These are phyloP conservation scores for Monopterus albus DNA, from an alignment of 2,113 vertebrate genomes.

Conservation along the genomic window DNA sequence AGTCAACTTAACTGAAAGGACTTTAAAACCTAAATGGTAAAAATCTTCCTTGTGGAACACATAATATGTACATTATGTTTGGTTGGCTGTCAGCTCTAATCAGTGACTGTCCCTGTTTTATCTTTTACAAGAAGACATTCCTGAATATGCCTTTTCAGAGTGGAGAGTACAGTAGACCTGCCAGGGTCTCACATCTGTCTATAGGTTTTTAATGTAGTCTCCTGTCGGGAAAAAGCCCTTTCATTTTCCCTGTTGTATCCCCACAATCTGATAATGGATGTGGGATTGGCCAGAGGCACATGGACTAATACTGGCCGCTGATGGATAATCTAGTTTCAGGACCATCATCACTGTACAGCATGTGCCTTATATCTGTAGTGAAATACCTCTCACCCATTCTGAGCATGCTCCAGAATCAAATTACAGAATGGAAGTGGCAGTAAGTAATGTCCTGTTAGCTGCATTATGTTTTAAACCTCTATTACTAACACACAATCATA, in stretches of 20 bases:
- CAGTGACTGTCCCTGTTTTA: constrained; percentile 17
- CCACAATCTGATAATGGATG: constrained; percentile 75
- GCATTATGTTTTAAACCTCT: background rate
- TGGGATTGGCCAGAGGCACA: constrained; percentile 69
- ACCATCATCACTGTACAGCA: constrained; percentile 75
- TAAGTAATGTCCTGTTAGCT: constrained; percentile 28
- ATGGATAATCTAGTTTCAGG: constrained; percentile 80
- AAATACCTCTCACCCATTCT: constrained; percentile 27
- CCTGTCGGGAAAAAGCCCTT: constrained; percentile 61
- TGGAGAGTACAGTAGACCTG: constrained; percentile 4
- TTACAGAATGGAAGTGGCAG: constrained; percentile 21
- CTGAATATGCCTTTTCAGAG: constrained; percentile 2
- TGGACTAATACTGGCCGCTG: constrained; percentile 64
- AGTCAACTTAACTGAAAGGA: background rate
- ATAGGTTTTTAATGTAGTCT: constrained; percentile 66
- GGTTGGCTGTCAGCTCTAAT: constrained; percentile 27
- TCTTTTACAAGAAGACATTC: constrained; percentile 41
- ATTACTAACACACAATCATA: background rate
- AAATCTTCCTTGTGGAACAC: background rate
- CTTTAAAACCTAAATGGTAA: background rate
- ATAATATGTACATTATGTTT: background rate
- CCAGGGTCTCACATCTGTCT: constrained; percentile 50
- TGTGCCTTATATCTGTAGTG: constrained; percentile 68
- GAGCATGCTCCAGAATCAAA: constrained; percentile 38
- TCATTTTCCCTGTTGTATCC: constrained; percentile 65